Evolutionary conservation across 2,797 vertebrate genomes (phyloP).

Genomic region (Hydrolagus colliei): DNA sequence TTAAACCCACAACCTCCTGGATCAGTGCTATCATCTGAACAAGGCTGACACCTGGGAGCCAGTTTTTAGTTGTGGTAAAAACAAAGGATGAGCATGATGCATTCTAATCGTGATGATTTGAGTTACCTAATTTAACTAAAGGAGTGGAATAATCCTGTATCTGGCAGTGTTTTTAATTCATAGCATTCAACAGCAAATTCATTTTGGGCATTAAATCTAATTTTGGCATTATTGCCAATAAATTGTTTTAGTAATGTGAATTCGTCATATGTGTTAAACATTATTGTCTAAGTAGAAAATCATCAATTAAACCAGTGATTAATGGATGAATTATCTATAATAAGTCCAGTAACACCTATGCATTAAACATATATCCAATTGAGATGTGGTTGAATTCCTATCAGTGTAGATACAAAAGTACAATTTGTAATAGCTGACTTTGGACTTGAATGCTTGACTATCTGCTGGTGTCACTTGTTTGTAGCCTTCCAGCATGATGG

Average conservation of each 20-base stretch:
- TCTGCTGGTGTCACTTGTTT: too few species aligned
- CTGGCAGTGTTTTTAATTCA: neutral
- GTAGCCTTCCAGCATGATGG: neutral
- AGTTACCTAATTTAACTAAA: neutral
- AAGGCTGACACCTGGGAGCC: too few species aligned
- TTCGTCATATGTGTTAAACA: slow-evolving; percentile 9
- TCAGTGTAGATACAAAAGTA: too few species aligned
- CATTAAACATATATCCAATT: slow-evolving; percentile 21
- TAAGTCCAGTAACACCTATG: neutral
- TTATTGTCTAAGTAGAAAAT: neutral
- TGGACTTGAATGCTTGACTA: neutral
- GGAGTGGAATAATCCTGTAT: neutral
- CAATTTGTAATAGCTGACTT: neutral
- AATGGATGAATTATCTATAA: neutral
- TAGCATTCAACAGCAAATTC: neutral
- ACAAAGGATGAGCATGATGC: too few species aligned
- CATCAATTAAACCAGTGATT: slow-evolving; percentile 9
- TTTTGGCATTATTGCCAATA: neutral
- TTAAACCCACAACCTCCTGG: too few species aligned
- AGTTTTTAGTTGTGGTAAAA: too few species aligned
- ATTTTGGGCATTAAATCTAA: neutral
- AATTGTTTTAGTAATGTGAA: neutral
- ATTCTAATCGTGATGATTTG: neutral
- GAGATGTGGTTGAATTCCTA: neutral
- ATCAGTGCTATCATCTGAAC: too few species aligned